Evolutionary conservation across 2,113 vertebrate species (phyloP).

Genomic region (Eidolon helvum): DNA sequence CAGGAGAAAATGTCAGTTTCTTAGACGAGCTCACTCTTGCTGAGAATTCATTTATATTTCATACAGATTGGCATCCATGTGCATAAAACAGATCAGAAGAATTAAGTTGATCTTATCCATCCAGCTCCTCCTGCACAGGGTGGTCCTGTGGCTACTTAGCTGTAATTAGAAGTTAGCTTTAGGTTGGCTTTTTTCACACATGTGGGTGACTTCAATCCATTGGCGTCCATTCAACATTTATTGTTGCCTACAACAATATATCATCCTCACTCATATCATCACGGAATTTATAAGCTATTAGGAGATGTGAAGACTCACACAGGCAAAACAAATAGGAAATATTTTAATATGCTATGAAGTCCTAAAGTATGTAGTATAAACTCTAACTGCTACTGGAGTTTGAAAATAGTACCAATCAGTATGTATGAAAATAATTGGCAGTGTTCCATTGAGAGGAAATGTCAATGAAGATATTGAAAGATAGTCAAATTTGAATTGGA

Average conservation of each 20-base stretch:
- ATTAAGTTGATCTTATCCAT: slow-evolving; percentile 22
- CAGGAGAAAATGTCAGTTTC: slow-evolving; percentile 40
- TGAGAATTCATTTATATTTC: slow-evolving; percentile 68
- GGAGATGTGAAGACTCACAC: not conserved
- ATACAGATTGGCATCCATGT: not conserved
- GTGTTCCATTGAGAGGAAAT: not conserved
- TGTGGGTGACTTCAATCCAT: not conserved
- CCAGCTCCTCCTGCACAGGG: not conserved
- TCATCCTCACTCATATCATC: not conserved
- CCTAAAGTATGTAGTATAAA: not conserved
- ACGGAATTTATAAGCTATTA: not conserved
- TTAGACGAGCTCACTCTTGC: not conserved
- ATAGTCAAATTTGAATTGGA: not conserved
- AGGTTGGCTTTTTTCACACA: not conserved
- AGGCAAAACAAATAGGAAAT: not conserved
- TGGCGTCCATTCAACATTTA: not conserved
- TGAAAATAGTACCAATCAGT: not conserved
- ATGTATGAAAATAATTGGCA: not conserved
- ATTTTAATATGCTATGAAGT: not conserved
- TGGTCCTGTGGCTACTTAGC: not conserved
- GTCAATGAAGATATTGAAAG: not conserved
- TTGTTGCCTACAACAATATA: not conserved
- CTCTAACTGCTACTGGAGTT: not conserved
- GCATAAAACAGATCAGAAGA: not conserved
- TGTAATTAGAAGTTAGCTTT: slow-evolving; percentile 19